Evolutionary conservation across 2,797 vertebrate species (phyloP), one percentile per base, ranked within the genome.

Genomic region (Danio aesculapii): DNA sequence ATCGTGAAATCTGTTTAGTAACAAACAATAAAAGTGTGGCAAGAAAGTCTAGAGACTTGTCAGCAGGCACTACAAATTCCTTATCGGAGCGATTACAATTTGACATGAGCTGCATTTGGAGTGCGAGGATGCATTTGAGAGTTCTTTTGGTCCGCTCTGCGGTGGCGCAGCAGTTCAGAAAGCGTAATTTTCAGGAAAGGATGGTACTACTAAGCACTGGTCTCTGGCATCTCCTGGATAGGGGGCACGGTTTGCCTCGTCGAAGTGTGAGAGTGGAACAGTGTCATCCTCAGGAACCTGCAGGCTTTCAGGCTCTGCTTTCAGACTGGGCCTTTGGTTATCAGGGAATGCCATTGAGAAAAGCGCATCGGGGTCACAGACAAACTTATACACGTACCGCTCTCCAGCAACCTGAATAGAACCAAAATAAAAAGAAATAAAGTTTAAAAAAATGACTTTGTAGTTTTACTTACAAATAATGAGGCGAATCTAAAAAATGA

Each of bases 301-400:
- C 0, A 93, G 82, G 73, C 93, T 92, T 63, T 97, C 96, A 0
- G 95, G 94, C 86, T 98, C 96, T 0, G 93, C 91, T 89, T 98
- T 98, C 90, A 98, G 91, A 84, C 94, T 96, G 0, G 96, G 96
- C 81, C 96, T 94, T 88, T 97, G 97, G 92, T 97, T 97, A 89
- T 98, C 97, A 0, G 96, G 95, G 86, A 98, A 98, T 1, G 97
- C 97, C 97, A 99, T 96, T 85, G 97, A 96, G 85, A 98, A 97
- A 1, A 99, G 95, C 0, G 97, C 97, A 2, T 99, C 96, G 0
- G 96, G 97, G 90, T 96, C 96, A 3, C 97, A 98, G 57, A 98
- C 97, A 0, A 98, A 99, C 90, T 98, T 99, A 83, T 99, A 99
- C 87, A 99, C 97, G 0, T 99, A 99, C 85, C 97, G 91, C 84